Evolutionary conservation across 2,113 vertebrate genomes (phyloP), one percentile per base, ranked within the genome.

Genomic region (Chloropsis hardwickii): DNA sequence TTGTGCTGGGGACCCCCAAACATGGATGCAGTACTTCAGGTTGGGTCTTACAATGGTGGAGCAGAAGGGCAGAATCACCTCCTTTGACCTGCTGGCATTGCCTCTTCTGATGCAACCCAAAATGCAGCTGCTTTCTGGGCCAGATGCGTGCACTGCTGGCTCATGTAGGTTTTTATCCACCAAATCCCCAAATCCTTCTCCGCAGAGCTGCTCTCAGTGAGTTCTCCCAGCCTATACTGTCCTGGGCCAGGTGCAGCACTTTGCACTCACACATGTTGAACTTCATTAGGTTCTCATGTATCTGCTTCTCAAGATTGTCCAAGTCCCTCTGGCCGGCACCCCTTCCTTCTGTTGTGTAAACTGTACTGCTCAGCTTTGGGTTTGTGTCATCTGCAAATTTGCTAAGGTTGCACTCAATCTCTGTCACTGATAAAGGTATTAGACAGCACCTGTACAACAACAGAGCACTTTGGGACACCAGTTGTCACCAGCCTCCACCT

Each of bases 81-180:
- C 12, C 19, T 37, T 13, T 0, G 0, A 21, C 10, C 15, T 37
- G 25, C 8, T 72, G 42, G 35, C 3, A 1, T 27, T 56, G 25
- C 20, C 14, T 80, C 31, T 72, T 80, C 37, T 48, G 25, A 19
- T 48, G 14, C 5, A 35, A 16, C 17, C 14, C 72, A 33, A 45
- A 33, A 22, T 60, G 45, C 20, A 35, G 14, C 13, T 64, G 37
- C 37, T 33, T 51, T 57, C 67, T 44, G 58, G 14, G 15, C 33
- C 7, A 27, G 10, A 16, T 3, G 6, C 1, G 0, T 37, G 6
- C 37, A 37, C 12, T 73, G 22, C 33, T 42, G 37, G 27, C 44
- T 50, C 22, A 11, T 33, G 27, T 39, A 1, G 3, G 39, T 73
- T 81, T 58, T 58, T 22, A 58, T 51, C 44, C 51, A 37, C 58